Conservation (phyloP, 2,113 vertebrate species). For the Thomomys bottae region DNA sequence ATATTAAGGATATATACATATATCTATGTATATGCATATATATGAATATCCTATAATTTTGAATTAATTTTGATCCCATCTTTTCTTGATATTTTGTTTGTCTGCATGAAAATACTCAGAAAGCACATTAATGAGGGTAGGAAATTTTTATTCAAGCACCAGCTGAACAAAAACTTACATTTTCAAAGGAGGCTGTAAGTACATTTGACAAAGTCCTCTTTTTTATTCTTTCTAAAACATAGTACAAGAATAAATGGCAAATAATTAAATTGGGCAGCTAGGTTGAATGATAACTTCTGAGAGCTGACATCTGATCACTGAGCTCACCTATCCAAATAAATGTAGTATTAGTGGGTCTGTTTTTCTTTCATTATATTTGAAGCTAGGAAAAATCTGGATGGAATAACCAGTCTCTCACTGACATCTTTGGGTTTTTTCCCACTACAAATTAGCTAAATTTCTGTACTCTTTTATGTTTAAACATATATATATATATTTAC, state of each 20-base stretch:
- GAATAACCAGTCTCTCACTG: conserved; percentile 60
- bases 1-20: conserved; percentile 6
- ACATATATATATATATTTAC: background rate
- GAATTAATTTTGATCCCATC: background rate
- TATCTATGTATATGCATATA: too few relatives aligned
- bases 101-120: background rate
- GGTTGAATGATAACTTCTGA: conserved; percentile 57
- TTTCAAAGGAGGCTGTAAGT: background rate
- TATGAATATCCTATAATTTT: conserved; percentile 31
- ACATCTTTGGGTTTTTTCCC: conserved; percentile 35
- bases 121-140: background rate
- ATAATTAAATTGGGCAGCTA: conserved; percentile 58
- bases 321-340: conserved; percentile 77
- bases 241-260: conserved; percentile 49
- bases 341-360: conserved; percentile 62
- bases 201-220: conserved; percentile 15
- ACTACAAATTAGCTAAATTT: conserved; percentile 56
- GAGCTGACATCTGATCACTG: conserved; percentile 61
- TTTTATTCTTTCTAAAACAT: background rate
- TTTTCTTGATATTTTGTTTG: conserved; percentile 48
- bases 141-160: conserved; percentile 29
- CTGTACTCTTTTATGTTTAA: conserved; percentile 41
- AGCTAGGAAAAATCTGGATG: conserved; percentile 69
- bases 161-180: conserved; percentile 1
- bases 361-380: conserved; percentile 82